Base-by-base conservation (phyloP, 2,797 vertebrate species). In the Taenioides sp. region DNA sequence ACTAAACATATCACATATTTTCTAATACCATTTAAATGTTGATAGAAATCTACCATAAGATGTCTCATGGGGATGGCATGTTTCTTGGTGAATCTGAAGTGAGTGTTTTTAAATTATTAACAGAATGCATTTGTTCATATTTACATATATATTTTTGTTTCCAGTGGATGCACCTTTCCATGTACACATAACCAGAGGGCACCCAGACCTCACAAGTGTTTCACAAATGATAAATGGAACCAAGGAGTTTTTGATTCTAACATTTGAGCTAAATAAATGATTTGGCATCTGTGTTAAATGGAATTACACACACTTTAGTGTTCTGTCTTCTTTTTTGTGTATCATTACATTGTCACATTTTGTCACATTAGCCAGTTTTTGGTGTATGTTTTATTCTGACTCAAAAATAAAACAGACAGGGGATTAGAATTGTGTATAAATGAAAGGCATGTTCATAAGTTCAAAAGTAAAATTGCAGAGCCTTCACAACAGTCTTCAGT, bases 161-260 rank as follows among this genome's bases (percentile, higher is more conserved):
- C 23, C 70, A 94, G 92, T 94, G 93, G 93, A 79, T 94, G 78
- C 79, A 82, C 54, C 63, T 94, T 49, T 86, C 82, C 40, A 89
- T 94, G 91, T 94, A 94, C 78, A 93, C 90, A 2, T 93, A 83
- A 92, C 1, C 14, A 37, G 43, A 60, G 2, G 37, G 49, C 23
- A 18, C 54, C 17, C 58, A 67, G 27, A 43, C 4, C 25, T 47
- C 34, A 61, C 0, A 28, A 49, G 1, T 43, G 5, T 67, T 60
- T 5, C 70, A 1, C 2, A 1, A n/a, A 61, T 37, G 2, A 70
- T 11, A 7, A 20, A 50, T 40, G 2, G 7, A 31, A 50, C 27
- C 22, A 34, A 43, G 65, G 1, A 1, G 7, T 0, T 1, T 37
- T 69, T 23, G 43, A 1, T 62, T 68, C 54, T 27, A 10, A 18